These are phyloP conservation scores for Okapia johnstoni DNA, from an alignment of 2,113 vertebrate species.

Conservation along the genomic window DNA sequence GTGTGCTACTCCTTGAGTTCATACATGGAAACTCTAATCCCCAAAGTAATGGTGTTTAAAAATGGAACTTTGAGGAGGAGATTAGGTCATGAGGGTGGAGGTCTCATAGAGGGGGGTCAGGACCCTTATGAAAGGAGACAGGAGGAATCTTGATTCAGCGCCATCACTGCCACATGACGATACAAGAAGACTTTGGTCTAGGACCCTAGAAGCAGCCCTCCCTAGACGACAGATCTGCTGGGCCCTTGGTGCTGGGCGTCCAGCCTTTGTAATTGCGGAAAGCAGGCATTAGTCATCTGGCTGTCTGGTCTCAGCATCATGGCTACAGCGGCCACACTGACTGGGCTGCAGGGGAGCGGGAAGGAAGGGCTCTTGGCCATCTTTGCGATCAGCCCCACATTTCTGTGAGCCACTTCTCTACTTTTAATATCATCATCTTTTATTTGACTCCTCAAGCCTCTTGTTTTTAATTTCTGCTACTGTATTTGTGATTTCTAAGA, in stretches of 20 bases:
- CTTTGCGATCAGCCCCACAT: neutral
- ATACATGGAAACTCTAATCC: neutral
- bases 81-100: neutral
- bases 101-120: neutral
- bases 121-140: neutral
- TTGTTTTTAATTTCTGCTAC: neutral
- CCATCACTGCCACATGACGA: neutral
- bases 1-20: neutral
- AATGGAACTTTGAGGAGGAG: neutral
- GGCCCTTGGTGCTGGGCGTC: neutral
- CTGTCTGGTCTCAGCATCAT: neutral
- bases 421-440: neutral
- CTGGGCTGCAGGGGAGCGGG: rapidly evolving
- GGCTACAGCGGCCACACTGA: neutral
- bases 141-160: neutral
- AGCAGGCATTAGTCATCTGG: neutral
- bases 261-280: neutral
- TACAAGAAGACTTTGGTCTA: neutral
- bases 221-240: neutral
- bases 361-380: neutral
- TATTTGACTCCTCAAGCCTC: neutral
- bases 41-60: neutral
- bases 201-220: neutral
- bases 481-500: neutral
- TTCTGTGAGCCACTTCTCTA: neutral